Conservation (phyloP, 2,113 vertebrate genomes). For the Vombatus ursinus region DNA sequence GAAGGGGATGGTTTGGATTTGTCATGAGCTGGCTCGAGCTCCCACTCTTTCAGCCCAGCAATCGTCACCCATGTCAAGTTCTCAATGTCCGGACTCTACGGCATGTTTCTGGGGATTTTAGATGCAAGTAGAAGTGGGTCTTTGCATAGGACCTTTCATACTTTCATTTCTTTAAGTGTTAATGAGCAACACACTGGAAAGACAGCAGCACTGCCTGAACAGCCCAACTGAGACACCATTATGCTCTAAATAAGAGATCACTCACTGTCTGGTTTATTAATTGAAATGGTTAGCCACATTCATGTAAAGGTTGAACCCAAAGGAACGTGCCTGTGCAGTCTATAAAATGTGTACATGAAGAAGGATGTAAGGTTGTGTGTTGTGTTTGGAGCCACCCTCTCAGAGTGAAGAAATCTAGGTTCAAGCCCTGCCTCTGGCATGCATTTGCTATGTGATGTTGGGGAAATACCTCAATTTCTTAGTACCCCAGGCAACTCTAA, state of each 20-base stretch:
- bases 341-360: constrained; percentile 11
- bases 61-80: constrained; percentile 76
- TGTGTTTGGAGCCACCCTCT: neutral
- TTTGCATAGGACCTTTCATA: constrained; percentile 72
- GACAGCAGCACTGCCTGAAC: constrained; percentile 39
- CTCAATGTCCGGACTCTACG: constrained; percentile 78
- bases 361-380: neutral
- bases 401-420: neutral
- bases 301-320: constrained; percentile 26
- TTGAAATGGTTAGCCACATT: constrained; percentile 31
- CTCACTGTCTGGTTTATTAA: constrained; percentile 76
- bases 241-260: constrained; percentile 79
- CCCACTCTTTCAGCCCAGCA: constrained; percentile 76
- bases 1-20: constrained; percentile 79
- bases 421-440: neutral
- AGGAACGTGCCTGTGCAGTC: constrained; percentile 22
- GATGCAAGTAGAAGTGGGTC: constrained; percentile 71
- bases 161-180: constrained; percentile 81
- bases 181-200: constrained; percentile 77
- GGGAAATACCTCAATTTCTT: neutral
- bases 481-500: neutral
- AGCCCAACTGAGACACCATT: constrained; percentile 69
- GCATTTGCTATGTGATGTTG: neutral
- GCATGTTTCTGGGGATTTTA: constrained; percentile 77
- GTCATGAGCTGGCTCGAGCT: constrained; percentile 75